Evolutionary conservation across 1,140 invertebrate species (phyloP).

Genomic region (Asbolus verrucosus): DNA sequence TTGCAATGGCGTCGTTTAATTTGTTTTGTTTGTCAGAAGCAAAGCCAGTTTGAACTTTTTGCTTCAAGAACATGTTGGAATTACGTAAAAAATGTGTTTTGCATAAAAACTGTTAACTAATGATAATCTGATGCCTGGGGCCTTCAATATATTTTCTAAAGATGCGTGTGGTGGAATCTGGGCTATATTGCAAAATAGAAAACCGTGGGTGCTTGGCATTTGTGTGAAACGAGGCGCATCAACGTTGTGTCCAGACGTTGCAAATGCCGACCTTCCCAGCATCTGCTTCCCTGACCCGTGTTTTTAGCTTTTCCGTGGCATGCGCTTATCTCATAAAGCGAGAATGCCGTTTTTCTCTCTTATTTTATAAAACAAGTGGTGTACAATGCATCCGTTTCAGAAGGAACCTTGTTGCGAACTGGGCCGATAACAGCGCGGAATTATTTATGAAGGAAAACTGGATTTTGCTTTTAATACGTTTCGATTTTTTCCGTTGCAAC

Average conservation of each 20-base stretch:
- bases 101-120: too few species aligned
- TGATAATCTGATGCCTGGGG: neutral
- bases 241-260: conserved; percentile 35
- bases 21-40: too few species aligned
- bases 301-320: conserved; percentile 35
- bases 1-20: too few species aligned
- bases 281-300: conserved; percentile 37
- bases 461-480: conserved; percentile 36
- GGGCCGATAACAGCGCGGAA: conserved; percentile 22
- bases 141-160: conserved; percentile 24
- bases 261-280: conserved; percentile 34
- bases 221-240: conserved; percentile 37
- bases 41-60: too few species aligned
- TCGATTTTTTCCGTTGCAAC: conserved; percentile 38
- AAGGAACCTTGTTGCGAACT: conserved; percentile 25
- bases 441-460: conserved; percentile 35
- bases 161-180: conserved; percentile 11
- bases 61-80: too few species aligned
- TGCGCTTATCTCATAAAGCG: conserved; percentile 38
- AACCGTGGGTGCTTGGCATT: conserved; percentile 10
- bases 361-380: conserved; percentile 37
- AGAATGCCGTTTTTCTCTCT: conserved; percentile 36
- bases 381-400: conserved; percentile 32
- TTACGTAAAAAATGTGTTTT: too few species aligned
- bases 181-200: conserved; percentile 31